A percentile compares a stretch with the other conserved stretches of the same genome.
Evolutionary conservation across 1,140 invertebrate species (phyloP).

Genomic region (Plutomurus gul): DNA sequence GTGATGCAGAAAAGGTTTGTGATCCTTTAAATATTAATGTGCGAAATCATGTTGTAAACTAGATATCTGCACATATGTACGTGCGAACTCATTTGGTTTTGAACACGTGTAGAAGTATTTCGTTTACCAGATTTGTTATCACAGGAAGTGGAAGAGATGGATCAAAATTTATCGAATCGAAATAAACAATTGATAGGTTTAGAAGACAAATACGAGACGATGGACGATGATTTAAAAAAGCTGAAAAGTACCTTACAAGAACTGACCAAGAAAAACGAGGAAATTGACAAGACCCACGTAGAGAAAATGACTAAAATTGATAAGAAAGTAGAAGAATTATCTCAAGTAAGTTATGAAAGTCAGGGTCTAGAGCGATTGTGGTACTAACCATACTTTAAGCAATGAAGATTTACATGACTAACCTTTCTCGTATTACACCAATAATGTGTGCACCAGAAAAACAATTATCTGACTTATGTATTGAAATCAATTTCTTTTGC

Average conservation of each 20-base stretch:
- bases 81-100: no score
- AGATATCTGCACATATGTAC: no score
- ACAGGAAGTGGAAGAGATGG: not conserved
- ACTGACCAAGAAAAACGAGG: not conserved
- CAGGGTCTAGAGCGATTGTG: not conserved
- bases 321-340: not conserved
- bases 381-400: not conserved
- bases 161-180: not conserved
- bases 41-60: no score
- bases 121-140: not conserved
- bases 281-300: not conserved
- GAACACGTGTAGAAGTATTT: no score
- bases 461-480: no score
- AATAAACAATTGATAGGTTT: not conserved
- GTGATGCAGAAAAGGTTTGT: not conserved
- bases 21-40: not conserved
- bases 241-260: not conserved
- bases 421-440: no score
- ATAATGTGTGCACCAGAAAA: no score
- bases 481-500: no score
- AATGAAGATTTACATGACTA: no score
- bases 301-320: no score
- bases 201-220: not conserved
- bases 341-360: not conserved
- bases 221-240: conserved; percentile 4